Base-by-base conservation (phyloP, 2,113 vertebrate genomes). In the Sisor rabdophorus region DNA sequence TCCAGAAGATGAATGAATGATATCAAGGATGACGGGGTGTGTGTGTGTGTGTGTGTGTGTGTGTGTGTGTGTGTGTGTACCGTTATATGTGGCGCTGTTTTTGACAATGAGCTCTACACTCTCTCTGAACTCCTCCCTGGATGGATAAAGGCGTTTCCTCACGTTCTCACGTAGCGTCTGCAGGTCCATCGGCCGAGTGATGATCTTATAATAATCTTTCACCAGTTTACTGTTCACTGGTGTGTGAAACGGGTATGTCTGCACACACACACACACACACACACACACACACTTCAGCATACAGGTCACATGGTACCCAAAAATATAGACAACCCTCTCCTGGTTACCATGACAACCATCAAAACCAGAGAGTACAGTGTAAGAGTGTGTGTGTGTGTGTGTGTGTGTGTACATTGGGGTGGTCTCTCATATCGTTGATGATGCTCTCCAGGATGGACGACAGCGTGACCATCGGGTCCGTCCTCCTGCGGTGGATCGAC, bases 151-250 rank as follows among this genome's bases (percentile, higher is more conserved):
- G 20, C 96, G 88, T 82, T 96, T 98, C 0, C 97, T 95, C 47
- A 99, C 95, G 0, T 99, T 98, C 85, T 99, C 96, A 55, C 97
- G 92, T 71, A 99, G 90, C 0, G 96, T 98, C 87, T 99, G 97
- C 71, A 98, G 89, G 86, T 99, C 97, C 97, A 99, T 99, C 7
- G 97, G 97, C 50, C 95, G 90, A 0, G 93, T 95, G 80, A 99
- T 98, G 73, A 99, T 97, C 89, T 98, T 98, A 15, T 98, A 98
- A 84, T 99, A 99, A 86, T 99, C 97, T 83, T 98, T 98, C 76
- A 98, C 97, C 58, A 97, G 93, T 85, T 98, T 98, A 52, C 93
- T 94, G 68, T 98, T 99, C 32, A 99, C 97, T 6, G 97, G 97
- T 0, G 96, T 97, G 82, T 99, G 97, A 72, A 99, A 99, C 1